phyloP scores from a whole-genome alignment of 2,113 vertebrate species.

The Mobula hypostoma region DNA sequence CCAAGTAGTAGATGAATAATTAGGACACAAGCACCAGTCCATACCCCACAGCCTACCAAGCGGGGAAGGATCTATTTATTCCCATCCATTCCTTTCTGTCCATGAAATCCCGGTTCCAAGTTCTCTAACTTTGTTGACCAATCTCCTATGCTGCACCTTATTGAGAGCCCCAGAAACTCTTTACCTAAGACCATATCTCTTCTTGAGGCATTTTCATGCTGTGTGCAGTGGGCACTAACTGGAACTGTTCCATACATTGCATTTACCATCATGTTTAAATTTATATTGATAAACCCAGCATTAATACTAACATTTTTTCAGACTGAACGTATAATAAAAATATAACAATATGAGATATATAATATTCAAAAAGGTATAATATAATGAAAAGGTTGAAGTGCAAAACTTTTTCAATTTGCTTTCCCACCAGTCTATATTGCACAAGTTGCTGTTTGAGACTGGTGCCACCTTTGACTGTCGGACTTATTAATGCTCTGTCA shows the following conservation, averaged over 20 bases:
- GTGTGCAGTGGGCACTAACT: neutral
- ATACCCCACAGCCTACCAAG: too few relatives aligned
- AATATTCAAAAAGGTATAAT: neutral
- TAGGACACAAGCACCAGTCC: too few relatives aligned
- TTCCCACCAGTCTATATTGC: neutral
- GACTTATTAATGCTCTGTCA: constrained; percentile 8
- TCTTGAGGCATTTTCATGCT: too few relatives aligned
- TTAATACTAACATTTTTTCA: neutral
- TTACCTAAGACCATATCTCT: too few relatives aligned
- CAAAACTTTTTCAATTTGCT: neutral
- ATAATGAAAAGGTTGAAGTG: neutral
- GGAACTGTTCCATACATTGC: neutral
- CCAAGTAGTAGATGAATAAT: too few relatives aligned
- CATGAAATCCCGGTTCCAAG: too few relatives aligned
- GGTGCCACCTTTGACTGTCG: neutral
- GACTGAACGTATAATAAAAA: neutral
- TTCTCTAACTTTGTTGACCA: too few relatives aligned
- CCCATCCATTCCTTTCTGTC: too few relatives aligned
- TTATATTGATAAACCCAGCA: neutral
- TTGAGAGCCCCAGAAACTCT: too few relatives aligned
- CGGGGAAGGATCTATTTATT: too few relatives aligned
- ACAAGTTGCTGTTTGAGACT: neutral
- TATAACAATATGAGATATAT: neutral
- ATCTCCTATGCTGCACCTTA: too few relatives aligned
- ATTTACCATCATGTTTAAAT: neutral